Evolutionary conservation across 2,888 invertebrate genomes (phyloP).

Genomic region (Sphinx pinastri): DNA sequence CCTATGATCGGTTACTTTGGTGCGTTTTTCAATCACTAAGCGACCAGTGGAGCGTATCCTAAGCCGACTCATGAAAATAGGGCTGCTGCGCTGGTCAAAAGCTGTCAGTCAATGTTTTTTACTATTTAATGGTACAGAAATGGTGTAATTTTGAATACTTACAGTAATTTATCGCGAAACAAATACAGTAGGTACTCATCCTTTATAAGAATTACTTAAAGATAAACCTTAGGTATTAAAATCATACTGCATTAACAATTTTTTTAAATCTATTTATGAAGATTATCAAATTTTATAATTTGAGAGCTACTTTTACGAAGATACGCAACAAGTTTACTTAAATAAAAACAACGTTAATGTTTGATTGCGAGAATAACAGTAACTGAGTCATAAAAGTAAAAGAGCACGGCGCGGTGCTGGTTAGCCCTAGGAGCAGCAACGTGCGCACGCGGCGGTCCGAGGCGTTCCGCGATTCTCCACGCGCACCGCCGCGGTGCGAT

Average conservation of each 20-base stretch:
- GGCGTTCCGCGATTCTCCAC: slow-evolving; percentile 81
- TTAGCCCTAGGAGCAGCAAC: slow-evolving; percentile 44
- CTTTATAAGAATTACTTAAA: no score
- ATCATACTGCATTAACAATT: no score
- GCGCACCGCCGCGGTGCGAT: slow-evolving; percentile 65
- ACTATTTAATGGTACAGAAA: background rate
- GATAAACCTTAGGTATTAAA: no score
- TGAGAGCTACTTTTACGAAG: no score
- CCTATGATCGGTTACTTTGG: slow-evolving; percentile 61
- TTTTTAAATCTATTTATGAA: no score
- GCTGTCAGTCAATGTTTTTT: background rate
- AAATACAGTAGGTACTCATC: no score
- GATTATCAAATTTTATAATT: no score
- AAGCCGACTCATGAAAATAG: slow-evolving; percentile 48
- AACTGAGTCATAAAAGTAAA: background rate
- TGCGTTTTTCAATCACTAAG: slow-evolving; percentile 62
- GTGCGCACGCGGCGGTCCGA: slow-evolving; percentile 64
- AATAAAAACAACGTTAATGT: no score
- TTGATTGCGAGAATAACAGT: background rate
- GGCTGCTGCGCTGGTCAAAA: slow-evolving; percentile 37
- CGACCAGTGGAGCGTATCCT: slow-evolving; percentile 64
- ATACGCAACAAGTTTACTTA: no score
- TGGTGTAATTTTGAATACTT: background rate
- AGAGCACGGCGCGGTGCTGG: no score
- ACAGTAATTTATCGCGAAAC: background rate